Evolutionary conservation across 1,140 invertebrate species (phyloP).

Genomic region (Saccostrea cuccullata): DNA sequence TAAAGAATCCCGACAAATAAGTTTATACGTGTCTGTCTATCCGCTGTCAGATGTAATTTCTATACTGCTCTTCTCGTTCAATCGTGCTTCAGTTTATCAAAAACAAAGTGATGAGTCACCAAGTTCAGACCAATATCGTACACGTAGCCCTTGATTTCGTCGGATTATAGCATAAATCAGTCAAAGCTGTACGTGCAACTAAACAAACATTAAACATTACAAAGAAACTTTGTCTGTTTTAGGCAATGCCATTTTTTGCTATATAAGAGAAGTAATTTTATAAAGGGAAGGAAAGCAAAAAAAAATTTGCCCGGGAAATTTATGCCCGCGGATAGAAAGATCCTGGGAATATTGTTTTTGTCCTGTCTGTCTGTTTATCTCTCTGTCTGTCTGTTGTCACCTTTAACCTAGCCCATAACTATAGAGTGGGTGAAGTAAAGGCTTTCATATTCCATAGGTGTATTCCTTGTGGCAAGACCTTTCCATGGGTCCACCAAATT

Average conservation of each 20-base stretch:
- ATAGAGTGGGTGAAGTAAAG: no score
- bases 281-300: no score
- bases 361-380: no score
- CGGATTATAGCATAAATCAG: background rate
- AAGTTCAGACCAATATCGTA: background rate
- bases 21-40: slow-evolving; percentile 20
- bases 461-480: no score
- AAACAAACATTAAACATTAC: background rate
- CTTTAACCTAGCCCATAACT: no score
- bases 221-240: background rate
- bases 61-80: background rate
- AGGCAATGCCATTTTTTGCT: background rate
- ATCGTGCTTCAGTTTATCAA: slow-evolving; percentile 4
- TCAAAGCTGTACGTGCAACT: background rate
- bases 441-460: no score
- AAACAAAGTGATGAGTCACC: slow-evolving; percentile 6
- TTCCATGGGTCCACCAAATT: no score
- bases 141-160: background rate
- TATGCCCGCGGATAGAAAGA: no score
- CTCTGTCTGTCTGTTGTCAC: no score
- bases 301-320: no score
- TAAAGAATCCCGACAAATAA: slow-evolving; percentile 15
- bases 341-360: no score
- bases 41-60: slow-evolving; percentile 3
- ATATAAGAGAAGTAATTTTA: background rate